Percentiles rank a stretch among this genome's conserved stretches.
Evolutionary conservation across 2,888 invertebrate species (phyloP).

Genomic region (Iphiclides podalirius): DNA sequence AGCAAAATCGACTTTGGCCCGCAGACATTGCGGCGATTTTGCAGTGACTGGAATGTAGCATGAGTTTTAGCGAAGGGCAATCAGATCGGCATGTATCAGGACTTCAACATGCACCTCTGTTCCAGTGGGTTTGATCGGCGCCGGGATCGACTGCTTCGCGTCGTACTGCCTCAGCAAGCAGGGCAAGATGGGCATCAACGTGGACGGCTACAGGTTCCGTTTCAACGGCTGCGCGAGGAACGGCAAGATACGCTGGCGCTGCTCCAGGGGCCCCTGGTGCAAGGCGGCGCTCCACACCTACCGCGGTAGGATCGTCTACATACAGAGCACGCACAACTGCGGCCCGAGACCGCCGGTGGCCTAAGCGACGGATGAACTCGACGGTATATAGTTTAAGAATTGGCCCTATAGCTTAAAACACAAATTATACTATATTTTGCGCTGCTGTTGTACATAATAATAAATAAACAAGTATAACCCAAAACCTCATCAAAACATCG

Average conservation of each 20-base stretch:
- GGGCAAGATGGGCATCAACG: constrained; percentile 74
- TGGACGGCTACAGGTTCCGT: constrained; percentile 69
- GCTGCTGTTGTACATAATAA: too few species aligned
- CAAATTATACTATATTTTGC: too few species aligned
- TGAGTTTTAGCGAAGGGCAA: too few species aligned
- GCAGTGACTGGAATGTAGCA: background rate
- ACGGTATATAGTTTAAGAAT: background rate
- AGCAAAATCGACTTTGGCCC: background rate
- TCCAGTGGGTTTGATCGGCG: constrained; percentile 63
- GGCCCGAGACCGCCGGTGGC: constrained; percentile 61
- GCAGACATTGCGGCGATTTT: background rate
- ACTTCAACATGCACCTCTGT: constrained; percentile 27
- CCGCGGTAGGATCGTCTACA: constrained; percentile 68
- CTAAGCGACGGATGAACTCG: too few species aligned
- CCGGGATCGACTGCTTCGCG: constrained; percentile 64
- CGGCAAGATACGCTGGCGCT: constrained; percentile 72
- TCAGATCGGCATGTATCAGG: too few species aligned
- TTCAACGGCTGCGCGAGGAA: constrained; percentile 72
- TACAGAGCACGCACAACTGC: constrained; percentile 69
- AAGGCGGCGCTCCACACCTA: constrained; percentile 72
- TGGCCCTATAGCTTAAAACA: too few species aligned
- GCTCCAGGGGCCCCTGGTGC: constrained; percentile 72
- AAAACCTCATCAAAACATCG: too few species aligned
- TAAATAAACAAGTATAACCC: too few species aligned
- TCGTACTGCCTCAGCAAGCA: constrained; percentile 76